Evolutionary conservation across 2,888 invertebrate genomes (phyloP).

Genomic region (Xanthorhoe spadicearia): DNA sequence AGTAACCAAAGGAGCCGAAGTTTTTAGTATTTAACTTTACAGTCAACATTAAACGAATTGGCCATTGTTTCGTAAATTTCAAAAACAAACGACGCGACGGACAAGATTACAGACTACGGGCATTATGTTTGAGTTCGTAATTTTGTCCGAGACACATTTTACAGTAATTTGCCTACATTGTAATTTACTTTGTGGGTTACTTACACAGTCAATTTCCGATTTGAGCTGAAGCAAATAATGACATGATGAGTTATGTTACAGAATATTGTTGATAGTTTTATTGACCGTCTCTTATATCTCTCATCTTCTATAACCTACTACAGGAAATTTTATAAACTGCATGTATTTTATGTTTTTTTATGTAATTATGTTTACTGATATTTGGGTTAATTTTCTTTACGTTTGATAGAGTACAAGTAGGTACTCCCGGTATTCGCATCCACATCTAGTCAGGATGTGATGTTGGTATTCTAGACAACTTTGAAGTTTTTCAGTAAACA

Average conservation of each 20-base stretch:
- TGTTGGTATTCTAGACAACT: no score
- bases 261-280: background rate
- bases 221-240: conserved; percentile 56
- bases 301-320: no score
- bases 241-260: background rate
- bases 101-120: conserved; percentile 38
- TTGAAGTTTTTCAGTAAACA: no score
- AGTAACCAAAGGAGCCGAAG: background rate
- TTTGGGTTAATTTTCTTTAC: no score
- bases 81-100: conserved; percentile 36
- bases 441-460: no score
- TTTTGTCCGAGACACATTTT: conserved; percentile 47
- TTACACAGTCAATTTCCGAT: conserved; percentile 57
- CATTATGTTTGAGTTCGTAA: conserved; percentile 44
- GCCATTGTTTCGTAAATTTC: conserved; percentile 36
- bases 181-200: conserved; percentile 50
- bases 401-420: no score
- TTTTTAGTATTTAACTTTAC: conserved; percentile 7
- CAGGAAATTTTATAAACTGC: no score
- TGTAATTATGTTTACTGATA: no score
- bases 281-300: no score
- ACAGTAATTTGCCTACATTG: conserved; percentile 41
- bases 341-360: no score
- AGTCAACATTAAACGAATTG: conserved; percentile 28
- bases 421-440: no score